phyloP scores from a whole-genome alignment of 35 echinoderm and acorn worm genomes.

The Apostichopus parvimensis region DNA sequence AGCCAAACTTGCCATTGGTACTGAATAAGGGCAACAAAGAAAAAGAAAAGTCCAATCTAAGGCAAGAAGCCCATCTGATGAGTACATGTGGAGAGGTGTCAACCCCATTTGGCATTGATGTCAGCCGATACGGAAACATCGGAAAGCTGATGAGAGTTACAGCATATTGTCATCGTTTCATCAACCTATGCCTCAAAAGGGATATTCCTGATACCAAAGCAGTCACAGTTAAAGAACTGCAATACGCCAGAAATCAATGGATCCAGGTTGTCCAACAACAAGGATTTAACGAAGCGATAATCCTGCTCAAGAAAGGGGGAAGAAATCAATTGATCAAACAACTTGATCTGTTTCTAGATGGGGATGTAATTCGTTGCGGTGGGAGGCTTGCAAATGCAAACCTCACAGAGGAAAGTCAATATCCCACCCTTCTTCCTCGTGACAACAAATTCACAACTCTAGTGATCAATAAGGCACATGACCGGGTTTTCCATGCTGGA shows the following conservation, averaged over 20 bases:
- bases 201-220: not conserved
- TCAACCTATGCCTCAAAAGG: not conserved
- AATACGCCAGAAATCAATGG: no score
- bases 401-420: no score
- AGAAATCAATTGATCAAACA: not conserved
- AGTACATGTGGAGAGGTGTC: not conserved
- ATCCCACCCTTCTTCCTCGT: no score
- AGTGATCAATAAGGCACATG: not conserved
- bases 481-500: not conserved
- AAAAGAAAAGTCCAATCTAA: no score
- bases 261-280: no score
- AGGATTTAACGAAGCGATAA: no score
- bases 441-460: not conserved
- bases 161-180: constrained; percentile 32
- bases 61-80: no score
- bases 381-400: constrained; percentile 1
- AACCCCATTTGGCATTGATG: constrained; percentile 21
- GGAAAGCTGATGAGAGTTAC: constrained; percentile 1
- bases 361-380: not conserved
- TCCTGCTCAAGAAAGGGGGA: no score
- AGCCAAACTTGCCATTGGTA: constrained; percentile 16
- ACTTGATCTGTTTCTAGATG: constrained; percentile 26
- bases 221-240: no score
- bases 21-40: not conserved
- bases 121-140: not conserved